Percentiles rank a stretch among this genome's conserved stretches.
These are phyloP conservation scores for Typhlichthys eigenmanni DNA, from an alignment of 2,797 vertebrate genomes.

Conservation along the genomic window DNA sequence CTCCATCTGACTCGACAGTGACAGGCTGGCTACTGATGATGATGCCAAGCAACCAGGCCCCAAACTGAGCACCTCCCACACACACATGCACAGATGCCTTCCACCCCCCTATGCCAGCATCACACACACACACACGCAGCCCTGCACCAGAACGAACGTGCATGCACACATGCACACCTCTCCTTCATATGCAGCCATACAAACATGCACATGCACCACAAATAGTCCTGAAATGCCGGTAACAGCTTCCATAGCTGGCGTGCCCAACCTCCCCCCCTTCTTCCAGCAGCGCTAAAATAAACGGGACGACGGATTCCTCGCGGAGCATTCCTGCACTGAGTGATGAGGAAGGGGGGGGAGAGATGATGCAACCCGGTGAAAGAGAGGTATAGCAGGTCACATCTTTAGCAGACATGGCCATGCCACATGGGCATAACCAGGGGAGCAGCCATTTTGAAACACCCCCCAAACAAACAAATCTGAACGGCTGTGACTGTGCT, in stretches of 20 bases:
- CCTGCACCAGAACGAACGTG: constrained; percentile 1
- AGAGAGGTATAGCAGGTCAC: constrained; percentile 65
- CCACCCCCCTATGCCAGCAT: constrained; percentile 14
- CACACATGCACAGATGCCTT: constrained; percentile 54
- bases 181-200: constrained; percentile 49
- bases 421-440: constrained; percentile 27
- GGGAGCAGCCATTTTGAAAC: constrained; percentile 16
- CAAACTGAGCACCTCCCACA: constrained; percentile 62
- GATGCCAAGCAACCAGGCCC: constrained; percentile 79
- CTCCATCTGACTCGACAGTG: constrained; percentile 35
- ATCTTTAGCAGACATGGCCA: constrained; percentile 17
- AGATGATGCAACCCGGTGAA: constrained; percentile 80
- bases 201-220: constrained; percentile 66
- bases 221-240: constrained; percentile 89
- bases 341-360: constrained; percentile 53
- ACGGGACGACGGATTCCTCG: constrained; percentile 81
- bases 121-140: not conserved
- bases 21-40: constrained; percentile 77
- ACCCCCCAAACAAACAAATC: no score
- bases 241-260: constrained; percentile 88
- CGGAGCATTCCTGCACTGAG: constrained; percentile 77
- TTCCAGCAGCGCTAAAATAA: constrained; percentile 82
- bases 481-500: not conserved
- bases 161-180: constrained; percentile 33
- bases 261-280: constrained; percentile 76